Base-by-base conservation (phyloP, 2,113 vertebrate species). In the Daphoenositta chrysoptera region DNA sequence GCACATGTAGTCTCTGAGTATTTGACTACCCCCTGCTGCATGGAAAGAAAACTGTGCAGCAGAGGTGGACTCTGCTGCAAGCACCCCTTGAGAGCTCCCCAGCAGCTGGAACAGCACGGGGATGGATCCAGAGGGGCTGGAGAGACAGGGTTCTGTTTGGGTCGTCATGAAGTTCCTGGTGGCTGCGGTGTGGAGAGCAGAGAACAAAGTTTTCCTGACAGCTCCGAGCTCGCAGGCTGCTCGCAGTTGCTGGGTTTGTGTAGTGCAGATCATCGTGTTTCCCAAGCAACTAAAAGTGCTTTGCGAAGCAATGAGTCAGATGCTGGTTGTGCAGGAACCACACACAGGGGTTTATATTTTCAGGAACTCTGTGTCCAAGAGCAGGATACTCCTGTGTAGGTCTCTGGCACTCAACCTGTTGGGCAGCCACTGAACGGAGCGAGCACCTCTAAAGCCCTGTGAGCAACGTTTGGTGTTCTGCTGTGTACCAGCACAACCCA, bases 11-110 rank as follows among this genome's bases (percentile, higher is more conserved):
- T 87, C 83, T 93, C 71, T 75, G 94, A 81, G 88, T 96, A 94
- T 96, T 96, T 96, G 95, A 97, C 93, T 94, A 94, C 92, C 96
- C 94, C 83, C 94, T 96, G 84, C 96, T 81, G 94, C 60, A 96
- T 65, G 57, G 90, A 96, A 92, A 87, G 56, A 79, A 94, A 96
- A 97, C 35, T 96, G 88, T 93, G 83, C 6, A 1, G 63, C 64
- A 68, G 40, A 19, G 44, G 39, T 60, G 71, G 71, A 30, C 58
- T 83, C 7, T 39, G 61, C n/a, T 79, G 13, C 75, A 79, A 45
- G 76, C 45, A 77, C 48, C 54, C 56, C 50, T 22, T 73, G 47
- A 91, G 71, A 85, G 20, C n/a, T 87, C 48, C 80, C 37, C 44
- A 71, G 53, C 65, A 61, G 51, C 60, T 64, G 24, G 21, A 89